These are phyloP conservation scores for Alsophila aescularia DNA, from an alignment of 2,888 invertebrate genomes.

Conservation along the genomic window DNA sequence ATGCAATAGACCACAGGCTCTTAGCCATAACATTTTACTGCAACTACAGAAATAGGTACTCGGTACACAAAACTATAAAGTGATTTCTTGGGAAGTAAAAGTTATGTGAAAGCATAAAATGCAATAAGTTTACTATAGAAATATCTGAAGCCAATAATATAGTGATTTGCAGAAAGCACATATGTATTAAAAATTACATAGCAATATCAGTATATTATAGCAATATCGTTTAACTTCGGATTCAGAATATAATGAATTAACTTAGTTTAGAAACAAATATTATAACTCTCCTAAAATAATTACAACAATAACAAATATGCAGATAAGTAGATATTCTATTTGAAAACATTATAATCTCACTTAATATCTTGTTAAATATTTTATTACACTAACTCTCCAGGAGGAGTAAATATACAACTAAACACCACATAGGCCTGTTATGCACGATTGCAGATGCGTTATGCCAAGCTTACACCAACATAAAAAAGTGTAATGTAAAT, in stretches of 20 bases:
- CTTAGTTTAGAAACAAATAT: conserved; percentile 75
- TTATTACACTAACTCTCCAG: conserved; percentile 63
- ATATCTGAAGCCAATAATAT: conserved; percentile 19
- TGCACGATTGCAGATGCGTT: conserved; percentile 35
- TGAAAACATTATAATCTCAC: conserved; percentile 80
- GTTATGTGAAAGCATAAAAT: conserved; percentile 4
- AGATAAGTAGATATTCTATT: conserved; percentile 53
- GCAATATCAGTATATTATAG: conserved; percentile 43
- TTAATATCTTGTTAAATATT: conserved; percentile 73
- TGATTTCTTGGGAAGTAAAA: neutral
- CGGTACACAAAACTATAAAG: conserved; percentile 10
- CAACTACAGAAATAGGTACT: conserved; percentile 18
- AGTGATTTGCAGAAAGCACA: conserved; percentile 41
- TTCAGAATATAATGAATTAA: conserved; percentile 56
- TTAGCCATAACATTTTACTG: conserved; percentile 20
- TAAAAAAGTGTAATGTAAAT: too few species aligned
- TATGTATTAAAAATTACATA: conserved; percentile 27
- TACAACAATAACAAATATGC: conserved; percentile 81
- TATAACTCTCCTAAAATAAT: conserved; percentile 81
- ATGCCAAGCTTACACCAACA: conserved; percentile 6
- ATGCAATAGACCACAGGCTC: conserved; percentile 55
- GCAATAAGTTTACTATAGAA: neutral
- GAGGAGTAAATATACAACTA: conserved; percentile 59
- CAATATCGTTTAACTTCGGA: conserved; percentile 59
- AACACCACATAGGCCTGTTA: conserved; percentile 58